Conservation (phyloP, 1,140 invertebrate genomes). For the Venustaconcha ellipsiformis region DNA sequence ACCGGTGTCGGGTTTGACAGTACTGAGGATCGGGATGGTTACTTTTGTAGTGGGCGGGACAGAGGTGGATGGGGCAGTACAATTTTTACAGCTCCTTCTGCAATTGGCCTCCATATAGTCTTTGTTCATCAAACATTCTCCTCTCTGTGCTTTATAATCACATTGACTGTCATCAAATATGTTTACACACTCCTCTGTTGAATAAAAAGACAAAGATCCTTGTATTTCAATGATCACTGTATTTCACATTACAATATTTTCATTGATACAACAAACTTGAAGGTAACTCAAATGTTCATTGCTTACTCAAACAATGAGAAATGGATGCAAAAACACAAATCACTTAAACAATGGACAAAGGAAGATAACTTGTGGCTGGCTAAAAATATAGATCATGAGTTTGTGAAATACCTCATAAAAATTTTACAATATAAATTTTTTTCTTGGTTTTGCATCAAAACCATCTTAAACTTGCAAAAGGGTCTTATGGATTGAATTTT, state of each 20-base stretch:
- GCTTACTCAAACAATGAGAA: not conserved
- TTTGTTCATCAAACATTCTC: constrained; percentile 27
- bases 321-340: not conserved
- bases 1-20: no score
- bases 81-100: constrained; percentile 12
- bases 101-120: constrained; percentile 29
- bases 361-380: not conserved
- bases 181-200: constrained; percentile 22
- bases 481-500: no score
- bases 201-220: not conserved
- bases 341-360: constrained; percentile 1
- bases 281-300: not conserved
- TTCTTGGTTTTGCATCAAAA: no score
- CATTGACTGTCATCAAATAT: constrained; percentile 29
- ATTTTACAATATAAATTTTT: no score
- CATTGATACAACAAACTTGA: not conserved
- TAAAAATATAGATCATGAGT: not conserved
- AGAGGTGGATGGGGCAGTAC: not conserved
- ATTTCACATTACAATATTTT: not conserved
- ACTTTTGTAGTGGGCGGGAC: no score
- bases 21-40: no score
- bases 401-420: no score
- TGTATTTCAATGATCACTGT: not conserved
- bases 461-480: no score
- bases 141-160: constrained; percentile 8